A percentile compares a stretch with the other conserved stretches of the same genome.
Conservation (phyloP, 2,113 vertebrate genomes). For the Patagioenas fasciata region DNA sequence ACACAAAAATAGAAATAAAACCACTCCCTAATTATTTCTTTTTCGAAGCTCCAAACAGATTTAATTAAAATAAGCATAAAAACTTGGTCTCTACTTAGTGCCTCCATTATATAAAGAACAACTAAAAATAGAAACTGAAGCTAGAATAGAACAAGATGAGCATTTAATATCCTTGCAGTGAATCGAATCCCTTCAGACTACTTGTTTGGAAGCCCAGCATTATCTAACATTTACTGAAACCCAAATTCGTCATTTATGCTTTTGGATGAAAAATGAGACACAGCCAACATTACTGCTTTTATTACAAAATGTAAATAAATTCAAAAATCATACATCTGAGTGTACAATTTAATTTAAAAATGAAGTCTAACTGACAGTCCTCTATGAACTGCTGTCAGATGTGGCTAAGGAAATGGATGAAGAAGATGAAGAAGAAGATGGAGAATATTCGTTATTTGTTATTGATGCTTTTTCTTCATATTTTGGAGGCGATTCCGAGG, state of each 20-base stretch:
- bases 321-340: background rate
- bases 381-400: conserved; percentile 27
- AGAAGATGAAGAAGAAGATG: conserved; percentile 1
- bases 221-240: background rate
- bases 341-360: conserved; percentile 39
- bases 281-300: conserved; percentile 44
- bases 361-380: background rate
- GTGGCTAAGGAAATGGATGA: background rate
- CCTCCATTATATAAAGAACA: background rate
- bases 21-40: background rate
- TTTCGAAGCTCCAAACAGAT: background rate
- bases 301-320: conserved; percentile 74
- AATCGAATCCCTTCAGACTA: background rate
- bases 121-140: background rate
- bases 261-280: conserved; percentile 23
- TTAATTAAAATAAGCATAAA: conserved; percentile 34
- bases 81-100: background rate
- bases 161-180: background rate
- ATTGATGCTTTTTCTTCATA: conserved; percentile 71
- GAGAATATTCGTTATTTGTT: conserved; percentile 15
- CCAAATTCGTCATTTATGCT: background rate
- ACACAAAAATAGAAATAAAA: conserved; percentile 1
- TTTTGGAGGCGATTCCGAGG: conserved; percentile 69
- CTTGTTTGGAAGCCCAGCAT: background rate
- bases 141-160: background rate